These are phyloP conservation scores for Coelinius sp. DNA, from an alignment of 2,888 invertebrate species.

Conservation along the genomic window DNA sequence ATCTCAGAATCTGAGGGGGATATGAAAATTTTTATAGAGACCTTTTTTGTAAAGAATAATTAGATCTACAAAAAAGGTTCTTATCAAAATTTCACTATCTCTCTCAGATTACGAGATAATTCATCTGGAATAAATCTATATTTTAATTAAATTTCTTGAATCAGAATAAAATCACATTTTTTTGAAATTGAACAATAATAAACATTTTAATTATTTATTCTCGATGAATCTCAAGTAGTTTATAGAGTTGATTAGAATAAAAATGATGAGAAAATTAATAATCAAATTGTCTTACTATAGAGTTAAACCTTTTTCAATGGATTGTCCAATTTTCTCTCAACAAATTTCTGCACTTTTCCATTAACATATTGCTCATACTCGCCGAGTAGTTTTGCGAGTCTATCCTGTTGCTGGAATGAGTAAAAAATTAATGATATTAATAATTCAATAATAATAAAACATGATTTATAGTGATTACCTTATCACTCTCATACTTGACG, in stretches of 20 bases:
- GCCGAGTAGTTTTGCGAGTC: constrained; percentile 58
- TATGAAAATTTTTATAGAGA: too few relatives aligned
- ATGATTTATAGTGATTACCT: constrained; percentile 64
- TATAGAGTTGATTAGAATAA: not conserved
- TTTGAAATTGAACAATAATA: not conserved
- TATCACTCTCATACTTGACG: constrained; percentile 78
- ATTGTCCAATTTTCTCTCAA: constrained; percentile 69
- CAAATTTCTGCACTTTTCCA: constrained; percentile 58
- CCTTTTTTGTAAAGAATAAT: too few relatives aligned
- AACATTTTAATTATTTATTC: too few relatives aligned
- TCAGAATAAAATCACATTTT: too few relatives aligned
- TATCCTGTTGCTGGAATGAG: constrained; percentile 57
- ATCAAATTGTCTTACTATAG: constrained; percentile 45
- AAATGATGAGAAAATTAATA: constrained; percentile 6
- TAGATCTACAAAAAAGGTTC: too few relatives aligned
- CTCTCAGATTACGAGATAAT: too few relatives aligned
- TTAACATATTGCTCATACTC: constrained; percentile 64
- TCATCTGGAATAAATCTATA: too few relatives aligned
- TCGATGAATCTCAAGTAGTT: not conserved
- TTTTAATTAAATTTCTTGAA: too few relatives aligned
- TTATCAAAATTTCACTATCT: too few relatives aligned
- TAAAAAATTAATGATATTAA: not conserved
- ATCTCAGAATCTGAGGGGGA: too few relatives aligned
- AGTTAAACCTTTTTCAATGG: constrained; percentile 78
- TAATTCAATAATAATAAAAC: not conserved